Evolutionary conservation across 2,888 invertebrate genomes (phyloP).

Genomic region (Balanococcus diminutus): DNA sequence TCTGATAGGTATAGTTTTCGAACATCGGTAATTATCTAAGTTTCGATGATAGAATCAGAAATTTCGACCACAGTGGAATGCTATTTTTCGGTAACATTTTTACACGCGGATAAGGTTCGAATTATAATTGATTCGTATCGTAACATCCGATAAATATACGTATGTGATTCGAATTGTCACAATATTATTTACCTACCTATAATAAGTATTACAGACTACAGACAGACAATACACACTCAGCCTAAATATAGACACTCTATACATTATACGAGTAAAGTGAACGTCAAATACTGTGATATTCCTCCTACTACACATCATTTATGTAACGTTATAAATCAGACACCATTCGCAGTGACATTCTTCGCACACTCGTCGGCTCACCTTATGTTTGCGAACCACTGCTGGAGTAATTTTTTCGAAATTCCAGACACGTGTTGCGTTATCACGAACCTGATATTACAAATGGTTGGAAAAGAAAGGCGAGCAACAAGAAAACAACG

Average conservation of each 20-base stretch:
- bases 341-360: not conserved
- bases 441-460: conserved; percentile 53
- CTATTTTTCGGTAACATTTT: not conserved
- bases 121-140: conserved; percentile 7
- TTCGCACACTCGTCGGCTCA: not conserved
- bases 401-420: conserved; percentile 24
- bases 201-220: not conserved
- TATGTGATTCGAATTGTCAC: not conserved
- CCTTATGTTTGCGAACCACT: conserved; percentile 19
- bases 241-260: not conserved
- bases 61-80: conserved; percentile 35
- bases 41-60: conserved; percentile 42
- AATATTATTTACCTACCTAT: not conserved
- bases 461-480: conserved; percentile 45
- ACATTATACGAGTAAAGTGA: not conserved
- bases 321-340: not conserved
- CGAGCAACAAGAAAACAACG: conserved; percentile 46
- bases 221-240: not conserved
- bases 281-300: not conserved
- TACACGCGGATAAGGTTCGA: not conserved
- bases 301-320: not conserved
- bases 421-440: conserved; percentile 51
- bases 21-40: conserved; percentile 55
- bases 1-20: conserved; percentile 35
- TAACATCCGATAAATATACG: not conserved